Evolutionary conservation across 2,113 vertebrate genomes (phyloP).

Genomic region (Nyctereutes procyonoides): DNA sequence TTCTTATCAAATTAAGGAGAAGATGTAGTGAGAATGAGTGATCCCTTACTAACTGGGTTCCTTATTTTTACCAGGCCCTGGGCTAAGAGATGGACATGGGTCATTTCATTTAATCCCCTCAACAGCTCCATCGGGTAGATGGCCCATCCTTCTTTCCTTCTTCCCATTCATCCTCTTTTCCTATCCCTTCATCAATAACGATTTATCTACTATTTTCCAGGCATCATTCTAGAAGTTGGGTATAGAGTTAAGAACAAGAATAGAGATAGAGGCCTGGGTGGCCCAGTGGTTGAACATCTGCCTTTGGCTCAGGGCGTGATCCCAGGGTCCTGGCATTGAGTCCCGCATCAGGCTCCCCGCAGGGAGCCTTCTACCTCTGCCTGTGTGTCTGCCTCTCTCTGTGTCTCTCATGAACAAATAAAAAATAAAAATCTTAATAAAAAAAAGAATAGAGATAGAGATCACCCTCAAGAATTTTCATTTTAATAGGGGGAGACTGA

Average conservation of each 20-base stretch:
- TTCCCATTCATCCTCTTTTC: not conserved
- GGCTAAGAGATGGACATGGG: not conserved
- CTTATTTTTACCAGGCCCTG: not conserved
- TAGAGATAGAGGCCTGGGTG: no score
- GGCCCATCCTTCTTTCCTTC: not conserved
- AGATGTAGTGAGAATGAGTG: not conserved
- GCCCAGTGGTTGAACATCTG: no score
- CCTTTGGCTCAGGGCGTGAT: no score
- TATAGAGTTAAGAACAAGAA: not conserved
- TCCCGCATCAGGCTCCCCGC: no score
- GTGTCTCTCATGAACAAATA: no score
- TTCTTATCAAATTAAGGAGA: not conserved
- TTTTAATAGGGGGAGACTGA: not conserved
- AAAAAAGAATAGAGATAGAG: not conserved
- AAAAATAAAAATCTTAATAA: no score
- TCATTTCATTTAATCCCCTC: not conserved
- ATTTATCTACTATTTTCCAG: not conserved
- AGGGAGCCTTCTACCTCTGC: no score
- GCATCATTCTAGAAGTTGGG: not conserved
- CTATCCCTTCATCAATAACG: not conserved
- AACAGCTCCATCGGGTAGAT: not conserved
- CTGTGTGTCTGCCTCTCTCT: no score
- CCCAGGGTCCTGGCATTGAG: no score
- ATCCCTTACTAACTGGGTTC: not conserved
- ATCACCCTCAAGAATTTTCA: not conserved